Percentiles rank a stretch among this genome's conserved stretches.
Evolutionary conservation across 2,113 vertebrate species (phyloP).

Genomic region (Mormyrus iriodes): DNA sequence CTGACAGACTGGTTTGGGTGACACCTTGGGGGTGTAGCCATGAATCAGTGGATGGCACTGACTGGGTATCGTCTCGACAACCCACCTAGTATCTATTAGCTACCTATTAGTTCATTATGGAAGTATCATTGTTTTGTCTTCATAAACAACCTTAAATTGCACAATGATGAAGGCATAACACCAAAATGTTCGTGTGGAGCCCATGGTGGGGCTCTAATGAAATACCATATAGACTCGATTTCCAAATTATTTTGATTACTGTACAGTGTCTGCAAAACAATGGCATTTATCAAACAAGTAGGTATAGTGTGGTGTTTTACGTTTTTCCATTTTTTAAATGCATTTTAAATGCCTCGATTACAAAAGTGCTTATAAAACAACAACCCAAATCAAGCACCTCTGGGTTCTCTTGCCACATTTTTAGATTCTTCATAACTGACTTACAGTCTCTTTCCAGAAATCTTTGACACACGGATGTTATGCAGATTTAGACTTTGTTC

Average conservation of each 20-base stretch:
- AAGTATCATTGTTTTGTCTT: background rate
- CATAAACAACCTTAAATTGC: background rate
- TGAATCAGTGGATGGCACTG: background rate
- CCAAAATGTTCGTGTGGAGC: background rate
- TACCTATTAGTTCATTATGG: background rate
- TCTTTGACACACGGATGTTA: background rate
- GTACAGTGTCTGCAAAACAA: background rate
- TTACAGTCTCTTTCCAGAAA: background rate
- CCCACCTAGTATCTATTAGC: background rate
- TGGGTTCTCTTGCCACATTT: background rate
- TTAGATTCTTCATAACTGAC: background rate
- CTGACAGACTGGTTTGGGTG: background rate
- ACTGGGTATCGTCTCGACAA: background rate
- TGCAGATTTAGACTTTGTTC: background rate
- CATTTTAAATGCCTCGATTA: background rate
- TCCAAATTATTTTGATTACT: background rate
- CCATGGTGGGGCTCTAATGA: background rate
- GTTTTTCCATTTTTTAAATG: background rate
- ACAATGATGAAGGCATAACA: background rate
- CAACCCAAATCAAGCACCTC: background rate
- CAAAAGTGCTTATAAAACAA: background rate
- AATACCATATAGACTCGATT: background rate
- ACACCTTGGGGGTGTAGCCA: background rate
- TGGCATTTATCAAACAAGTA: background rate
- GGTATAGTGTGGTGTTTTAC: background rate